Conservation (phyloP, 92 coral and sea anemone genomes). For the Anthopleura xanthogrammica region DNA sequence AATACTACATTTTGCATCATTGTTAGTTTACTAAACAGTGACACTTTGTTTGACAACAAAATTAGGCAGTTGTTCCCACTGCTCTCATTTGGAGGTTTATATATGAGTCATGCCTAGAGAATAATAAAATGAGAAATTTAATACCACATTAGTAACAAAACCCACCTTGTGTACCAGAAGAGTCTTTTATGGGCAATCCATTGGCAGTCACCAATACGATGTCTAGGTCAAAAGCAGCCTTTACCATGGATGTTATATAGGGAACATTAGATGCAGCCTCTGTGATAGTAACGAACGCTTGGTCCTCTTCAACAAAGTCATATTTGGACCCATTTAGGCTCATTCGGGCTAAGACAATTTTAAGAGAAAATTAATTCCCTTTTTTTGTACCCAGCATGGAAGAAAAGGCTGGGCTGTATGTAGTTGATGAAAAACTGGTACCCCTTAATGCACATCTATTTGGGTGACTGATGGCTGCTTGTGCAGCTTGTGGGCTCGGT, state of each 20-base stretch:
- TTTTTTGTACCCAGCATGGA: not conserved
- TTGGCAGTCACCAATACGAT: constrained; percentile 15
- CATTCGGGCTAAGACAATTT: constrained; percentile 11
- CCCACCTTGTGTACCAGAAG: constrained; percentile 19
- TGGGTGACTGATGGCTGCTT: not conserved
- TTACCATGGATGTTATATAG: constrained; percentile 8
- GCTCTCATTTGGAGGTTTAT: too few relatives aligned
- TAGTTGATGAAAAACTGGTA: not conserved
- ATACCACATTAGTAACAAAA: not conserved
- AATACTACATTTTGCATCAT: too few relatives aligned
- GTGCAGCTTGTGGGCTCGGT: not conserved
- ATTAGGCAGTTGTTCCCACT: too few relatives aligned
- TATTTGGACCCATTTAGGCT: constrained; percentile 1
- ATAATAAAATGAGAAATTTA: too few relatives aligned
- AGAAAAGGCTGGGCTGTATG: constrained; percentile 11
- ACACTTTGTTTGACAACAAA: too few relatives aligned
- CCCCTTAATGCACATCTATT: not conserved
- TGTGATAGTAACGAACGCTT: constrained; percentile 9
- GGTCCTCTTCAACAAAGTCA: constrained; percentile 14
- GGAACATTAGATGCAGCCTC: constrained; percentile 19
- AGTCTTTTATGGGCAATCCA: constrained; percentile 9
- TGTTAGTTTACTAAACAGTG: too few relatives aligned
- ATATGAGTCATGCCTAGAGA: too few relatives aligned
- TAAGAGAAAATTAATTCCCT: constrained; percentile 12
- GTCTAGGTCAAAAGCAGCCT: constrained; percentile 13